These are phyloP conservation scores for Protophormia terraenovae DNA, from an alignment of 2,888 invertebrate species.

Conservation along the genomic window DNA sequence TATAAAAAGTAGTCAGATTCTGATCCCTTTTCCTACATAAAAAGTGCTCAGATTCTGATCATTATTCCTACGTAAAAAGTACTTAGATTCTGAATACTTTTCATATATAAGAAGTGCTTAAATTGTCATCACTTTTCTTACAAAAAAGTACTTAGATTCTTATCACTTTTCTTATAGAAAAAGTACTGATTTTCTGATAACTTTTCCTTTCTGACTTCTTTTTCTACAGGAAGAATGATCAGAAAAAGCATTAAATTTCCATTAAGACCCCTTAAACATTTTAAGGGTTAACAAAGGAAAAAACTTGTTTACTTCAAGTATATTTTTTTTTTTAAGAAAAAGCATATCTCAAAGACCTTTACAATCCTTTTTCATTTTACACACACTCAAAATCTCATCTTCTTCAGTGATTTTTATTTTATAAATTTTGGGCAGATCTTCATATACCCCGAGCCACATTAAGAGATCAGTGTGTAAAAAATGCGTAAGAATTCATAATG, in stretches of 20 bases:
- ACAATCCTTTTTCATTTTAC: slow-evolving; percentile 32
- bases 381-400: slow-evolving; percentile 27
- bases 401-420: slow-evolving; percentile 27
- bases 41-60: not conserved
- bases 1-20: not conserved
- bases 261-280: not conserved
- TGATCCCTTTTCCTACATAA: not conserved
- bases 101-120: not conserved
- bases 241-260: not conserved
- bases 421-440: slow-evolving; percentile 45
- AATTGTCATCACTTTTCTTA: not conserved
- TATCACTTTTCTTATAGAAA: not conserved
- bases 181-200: not conserved
- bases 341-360: slow-evolving; percentile 1
- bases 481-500: slow-evolving; percentile 66
- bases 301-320: slow-evolving; percentile 44
- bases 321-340: not conserved
- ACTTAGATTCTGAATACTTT: not conserved
- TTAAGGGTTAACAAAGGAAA: slow-evolving; percentile 15
- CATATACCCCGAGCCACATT: slow-evolving; percentile 55
- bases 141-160: not conserved
- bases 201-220: not conserved
- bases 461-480: slow-evolving; percentile 56
- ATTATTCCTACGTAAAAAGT: not conserved
- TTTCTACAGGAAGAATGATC: too few species aligned